Base-by-base conservation (phyloP, 2,113 vertebrate species). In the Nanorana parkeri region DNA sequence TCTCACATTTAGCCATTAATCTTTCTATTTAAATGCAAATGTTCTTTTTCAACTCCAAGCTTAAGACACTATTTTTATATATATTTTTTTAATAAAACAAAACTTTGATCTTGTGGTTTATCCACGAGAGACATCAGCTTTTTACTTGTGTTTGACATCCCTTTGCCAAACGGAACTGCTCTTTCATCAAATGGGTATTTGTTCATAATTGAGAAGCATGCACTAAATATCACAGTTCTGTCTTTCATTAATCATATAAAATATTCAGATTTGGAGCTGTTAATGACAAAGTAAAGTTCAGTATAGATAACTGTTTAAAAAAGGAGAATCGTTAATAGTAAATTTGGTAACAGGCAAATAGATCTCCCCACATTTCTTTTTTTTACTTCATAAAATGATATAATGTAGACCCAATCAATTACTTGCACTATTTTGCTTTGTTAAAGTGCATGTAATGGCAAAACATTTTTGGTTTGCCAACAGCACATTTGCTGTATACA, bases 11-110 rank as follows among this genome's bases (percentile, higher is more conserved):
- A 90, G 85, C 90, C 90, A 90, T 93, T 93, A 91, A 92, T 93
- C 92, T 91, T 94, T 89, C 87, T 86, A 93, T 93, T 94, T 93
- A 94, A 93, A 94, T 93, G 92, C 88, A 94, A 93, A 93, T 93
- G 90, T 89, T 91, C 84, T 76, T 85, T 90, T 92, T 91, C 89
- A 90, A 83, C 84, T 83, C 81, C 86, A 86, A 89, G 85, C 86
- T 90, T 87, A 92, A 89, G 85, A 88, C 86, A 87, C 84, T 90
- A 88, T 65, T 77, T 88, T 89, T 84, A 83, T 84, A 86, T 21
- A 85, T 55, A 52, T 73, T 73, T 88, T 88, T 88, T 88, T 91
- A 91, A 90, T 94, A 90, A 89, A 90, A 89, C 87, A 90, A 69
- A 86, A 84, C 81, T 89, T 90, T 92, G 92, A 90, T 93, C 83